These are phyloP conservation scores for Heliconius eleuchia DNA, from an alignment of 1,140 invertebrate species.

Conservation along the genomic window DNA sequence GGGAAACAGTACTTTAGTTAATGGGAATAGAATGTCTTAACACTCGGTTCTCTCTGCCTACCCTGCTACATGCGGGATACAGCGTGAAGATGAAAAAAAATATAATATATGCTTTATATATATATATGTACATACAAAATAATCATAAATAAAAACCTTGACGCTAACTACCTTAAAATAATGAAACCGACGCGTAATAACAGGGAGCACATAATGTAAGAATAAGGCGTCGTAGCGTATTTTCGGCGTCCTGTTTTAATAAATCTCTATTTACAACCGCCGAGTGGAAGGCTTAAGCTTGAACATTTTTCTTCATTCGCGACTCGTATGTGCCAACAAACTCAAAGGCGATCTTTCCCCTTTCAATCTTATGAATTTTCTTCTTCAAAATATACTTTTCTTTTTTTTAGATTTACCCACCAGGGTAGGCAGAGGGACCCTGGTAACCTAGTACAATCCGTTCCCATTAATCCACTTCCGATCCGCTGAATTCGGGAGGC, in stretches of 20 bases:
- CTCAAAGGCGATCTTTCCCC: constrained; percentile 22
- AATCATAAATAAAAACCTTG: neutral
- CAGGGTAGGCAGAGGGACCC: no score
- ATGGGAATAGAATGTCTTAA: no score
- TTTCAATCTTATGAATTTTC: constrained; percentile 21
- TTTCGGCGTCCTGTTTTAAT: constrained; percentile 68
- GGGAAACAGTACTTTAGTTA: no score
- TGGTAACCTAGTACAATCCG: no score
- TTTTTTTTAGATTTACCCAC: no score
- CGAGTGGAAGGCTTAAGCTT: constrained; percentile 71
- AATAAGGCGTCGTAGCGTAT: constrained; percentile 52
- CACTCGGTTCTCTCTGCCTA: no score
- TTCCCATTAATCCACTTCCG: no score
- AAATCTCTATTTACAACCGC: constrained; percentile 75
- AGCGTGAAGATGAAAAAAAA: no score
- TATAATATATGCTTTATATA: no score
- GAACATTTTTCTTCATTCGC: constrained; percentile 77
- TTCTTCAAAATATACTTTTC: neutral
- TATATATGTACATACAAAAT: neutral
- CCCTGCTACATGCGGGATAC: no score
- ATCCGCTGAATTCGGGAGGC: no score
- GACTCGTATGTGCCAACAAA: constrained; percentile 66
- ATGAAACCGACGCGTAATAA: constrained; percentile 7
- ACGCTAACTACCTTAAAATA: constrained; percentile 9
- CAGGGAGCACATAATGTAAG: constrained; percentile 25